A percentile compares a stretch with the other conserved stretches of the same genome.
phyloP scores from a whole-genome alignment of 2,888 invertebrate species.

The Drosophila lacicola region DNA sequence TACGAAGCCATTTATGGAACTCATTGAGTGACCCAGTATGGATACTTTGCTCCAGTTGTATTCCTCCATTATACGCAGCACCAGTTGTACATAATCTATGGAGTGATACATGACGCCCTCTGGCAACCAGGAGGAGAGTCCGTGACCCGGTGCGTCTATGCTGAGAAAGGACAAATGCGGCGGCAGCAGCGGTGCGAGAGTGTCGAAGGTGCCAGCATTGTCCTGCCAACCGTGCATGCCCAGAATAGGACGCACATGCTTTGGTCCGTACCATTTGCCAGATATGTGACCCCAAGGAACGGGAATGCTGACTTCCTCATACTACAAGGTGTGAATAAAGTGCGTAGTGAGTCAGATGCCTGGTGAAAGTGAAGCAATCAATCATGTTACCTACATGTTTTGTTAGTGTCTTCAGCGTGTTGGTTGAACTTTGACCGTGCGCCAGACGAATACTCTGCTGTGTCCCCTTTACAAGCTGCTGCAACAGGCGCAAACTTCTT shows the following conservation, averaged over 20 bases:
- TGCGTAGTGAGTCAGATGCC: slow-evolving; percentile 1
- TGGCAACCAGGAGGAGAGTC: slow-evolving; percentile 89
- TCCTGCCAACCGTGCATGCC: slow-evolving; percentile 93
- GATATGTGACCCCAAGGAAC: slow-evolving; percentile 90
- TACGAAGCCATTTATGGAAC: slow-evolving; percentile 87
- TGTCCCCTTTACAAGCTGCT: slow-evolving; percentile 18
- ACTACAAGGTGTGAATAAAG: slow-evolving; percentile 66
- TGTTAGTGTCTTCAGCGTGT: slow-evolving; percentile 43
- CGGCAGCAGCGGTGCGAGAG: slow-evolving; percentile 88
- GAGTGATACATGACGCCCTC: slow-evolving; percentile 86
- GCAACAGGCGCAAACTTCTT: slow-evolving; percentile 32
- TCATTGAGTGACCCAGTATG: slow-evolving; percentile 89
- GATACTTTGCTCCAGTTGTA: slow-evolving; percentile 90
- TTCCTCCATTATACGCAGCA: slow-evolving; percentile 87
- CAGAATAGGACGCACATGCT: slow-evolving; percentile 88
- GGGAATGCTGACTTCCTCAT: slow-evolving; percentile 89
- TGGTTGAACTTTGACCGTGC: slow-evolving; percentile 34
- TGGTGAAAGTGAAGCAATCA: not conserved
- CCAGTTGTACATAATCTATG: slow-evolving; percentile 84
- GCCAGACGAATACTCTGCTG: slow-evolving; percentile 15
- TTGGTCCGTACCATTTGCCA: slow-evolving; percentile 90
- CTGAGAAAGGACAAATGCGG: slow-evolving; percentile 86
- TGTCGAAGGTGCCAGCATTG: slow-evolving; percentile 89
- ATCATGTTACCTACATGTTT: slow-evolving; percentile 57
- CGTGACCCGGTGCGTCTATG: slow-evolving; percentile 90